A percentile compares a stretch with the other conserved stretches of the same genome.
Conservation (phyloP, 2,113 vertebrate species). For the Entelurus aequoreus region DNA sequence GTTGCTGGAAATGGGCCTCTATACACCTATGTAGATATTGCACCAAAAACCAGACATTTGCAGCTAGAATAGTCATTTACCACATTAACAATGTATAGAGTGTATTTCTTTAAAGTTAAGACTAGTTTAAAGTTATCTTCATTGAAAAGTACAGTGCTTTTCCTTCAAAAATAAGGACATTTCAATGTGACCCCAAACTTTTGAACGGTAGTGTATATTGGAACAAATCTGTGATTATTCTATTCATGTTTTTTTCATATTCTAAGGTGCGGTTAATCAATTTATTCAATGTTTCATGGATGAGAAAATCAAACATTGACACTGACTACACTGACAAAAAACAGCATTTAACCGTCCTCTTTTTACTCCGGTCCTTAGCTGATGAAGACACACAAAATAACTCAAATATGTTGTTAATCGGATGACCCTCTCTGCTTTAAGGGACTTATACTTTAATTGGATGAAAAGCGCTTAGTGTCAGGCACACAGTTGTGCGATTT, state of each 20-base stretch:
- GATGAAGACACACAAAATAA: background rate
- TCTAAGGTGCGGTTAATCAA: background rate
- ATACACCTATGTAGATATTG: too few species aligned
- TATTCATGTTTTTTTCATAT: background rate
- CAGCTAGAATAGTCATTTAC: too few species aligned
- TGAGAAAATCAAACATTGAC: background rate
- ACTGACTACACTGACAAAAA: background rate
- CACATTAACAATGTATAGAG: too few species aligned
- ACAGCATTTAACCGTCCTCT: background rate
- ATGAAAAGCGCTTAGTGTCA: background rate
- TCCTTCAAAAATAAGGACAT: too few species aligned
- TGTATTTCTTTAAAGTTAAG: too few species aligned
- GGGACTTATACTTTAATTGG: background rate
- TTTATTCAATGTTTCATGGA: background rate
- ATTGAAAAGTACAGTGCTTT: too few species aligned
- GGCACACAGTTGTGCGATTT: conserved; percentile 16
- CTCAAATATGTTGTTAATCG: conserved; percentile 1
- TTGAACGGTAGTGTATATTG: too few species aligned
- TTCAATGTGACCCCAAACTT: too few species aligned
- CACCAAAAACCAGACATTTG: too few species aligned
- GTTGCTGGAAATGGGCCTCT: too few species aligned
- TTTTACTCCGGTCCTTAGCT: background rate
- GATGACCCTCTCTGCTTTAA: conserved; percentile 11
- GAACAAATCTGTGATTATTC: background rate
- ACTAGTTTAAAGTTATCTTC: too few species aligned